Evolutionary conservation across 2,113 vertebrate species (phyloP).

Genomic region (Saguinus midas): DNA sequence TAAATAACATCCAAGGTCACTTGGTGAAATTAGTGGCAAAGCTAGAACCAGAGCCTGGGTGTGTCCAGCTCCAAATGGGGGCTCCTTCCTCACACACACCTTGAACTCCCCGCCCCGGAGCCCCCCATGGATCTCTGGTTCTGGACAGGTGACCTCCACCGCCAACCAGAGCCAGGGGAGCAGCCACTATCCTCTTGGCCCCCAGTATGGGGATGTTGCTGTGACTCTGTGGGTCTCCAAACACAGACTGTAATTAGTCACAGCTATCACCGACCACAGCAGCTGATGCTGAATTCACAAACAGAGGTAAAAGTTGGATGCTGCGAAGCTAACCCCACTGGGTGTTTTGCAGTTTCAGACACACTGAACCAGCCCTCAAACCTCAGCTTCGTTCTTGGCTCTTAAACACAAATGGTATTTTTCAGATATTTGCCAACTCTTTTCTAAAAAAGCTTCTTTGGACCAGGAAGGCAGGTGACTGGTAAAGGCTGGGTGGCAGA

Average conservation of each 20-base stretch:
- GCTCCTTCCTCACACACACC: background rate
- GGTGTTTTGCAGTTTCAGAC: background rate
- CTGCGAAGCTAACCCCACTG: fast-evolving
- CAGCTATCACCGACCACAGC: fast-evolving
- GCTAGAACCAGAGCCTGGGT: fast-evolving
- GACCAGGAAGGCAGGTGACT: background rate
- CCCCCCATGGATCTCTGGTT: background rate
- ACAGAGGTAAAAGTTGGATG: fast-evolving
- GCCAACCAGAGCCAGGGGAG: too few species aligned
- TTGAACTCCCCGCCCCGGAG: background rate
- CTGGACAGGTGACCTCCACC: background rate
- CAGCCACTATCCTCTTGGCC: too few species aligned
- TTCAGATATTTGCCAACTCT: background rate
- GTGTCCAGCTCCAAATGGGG: fast-evolving
- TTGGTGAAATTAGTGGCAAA: fast-evolving
- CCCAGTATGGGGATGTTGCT: background rate
- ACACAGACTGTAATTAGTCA: background rate
- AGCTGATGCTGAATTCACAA: background rate
- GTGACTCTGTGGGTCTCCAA: background rate
- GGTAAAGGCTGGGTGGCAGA: background rate
- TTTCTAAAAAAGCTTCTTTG: background rate
- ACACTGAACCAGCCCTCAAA: fast-evolving
- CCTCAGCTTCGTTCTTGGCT: background rate
- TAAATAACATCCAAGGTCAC: background rate
- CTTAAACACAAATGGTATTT: fast-evolving